Evolutionary conservation across 2,797 vertebrate species (phyloP).

Genomic region (Semotilus atromaculatus): DNA sequence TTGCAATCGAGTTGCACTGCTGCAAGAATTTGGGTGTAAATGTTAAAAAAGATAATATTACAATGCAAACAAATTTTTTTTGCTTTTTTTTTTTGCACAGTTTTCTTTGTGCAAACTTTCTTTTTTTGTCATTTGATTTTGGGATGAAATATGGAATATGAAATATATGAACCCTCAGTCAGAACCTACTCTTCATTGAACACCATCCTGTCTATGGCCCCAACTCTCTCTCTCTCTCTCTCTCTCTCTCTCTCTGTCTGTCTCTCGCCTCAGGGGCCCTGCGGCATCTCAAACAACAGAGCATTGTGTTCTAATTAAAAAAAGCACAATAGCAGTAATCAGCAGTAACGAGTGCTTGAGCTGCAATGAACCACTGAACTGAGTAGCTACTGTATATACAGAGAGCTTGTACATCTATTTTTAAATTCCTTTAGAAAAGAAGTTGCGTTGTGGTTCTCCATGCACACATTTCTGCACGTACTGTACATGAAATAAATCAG

Average conservation of each 20-base stretch:
- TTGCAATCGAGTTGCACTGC: not conserved
- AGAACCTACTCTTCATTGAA: not conserved
- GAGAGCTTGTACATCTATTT: not conserved
- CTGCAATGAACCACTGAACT: conserved; percentile 10
- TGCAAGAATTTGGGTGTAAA: not conserved
- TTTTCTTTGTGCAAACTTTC: not conserved
- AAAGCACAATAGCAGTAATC: conserved; percentile 15
- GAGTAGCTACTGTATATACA: not conserved
- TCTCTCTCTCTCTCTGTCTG: not conserved
- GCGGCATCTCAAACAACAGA: conserved; percentile 21
- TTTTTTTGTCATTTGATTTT: not conserved
- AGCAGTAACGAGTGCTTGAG: conserved; percentile 9
- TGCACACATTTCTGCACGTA: not conserved
- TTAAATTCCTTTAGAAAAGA: not conserved
- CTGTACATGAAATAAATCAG: not conserved
- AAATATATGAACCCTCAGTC: not conserved
- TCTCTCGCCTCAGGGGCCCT: not conserved
- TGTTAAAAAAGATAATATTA: not conserved
- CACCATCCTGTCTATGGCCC: not conserved
- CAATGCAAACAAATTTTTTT: too few relatives aligned
- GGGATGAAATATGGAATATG: too few relatives aligned
- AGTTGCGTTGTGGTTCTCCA: not conserved
- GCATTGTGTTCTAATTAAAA: conserved; percentile 31
- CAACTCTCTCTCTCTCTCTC: not conserved
- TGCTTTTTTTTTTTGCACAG: too few relatives aligned